Percentiles rank a stretch among this genome's conserved stretches.
phyloP scores from a whole-genome alignment of 2,888 invertebrate genomes.

The Nephrocerus scutellatus region DNA sequence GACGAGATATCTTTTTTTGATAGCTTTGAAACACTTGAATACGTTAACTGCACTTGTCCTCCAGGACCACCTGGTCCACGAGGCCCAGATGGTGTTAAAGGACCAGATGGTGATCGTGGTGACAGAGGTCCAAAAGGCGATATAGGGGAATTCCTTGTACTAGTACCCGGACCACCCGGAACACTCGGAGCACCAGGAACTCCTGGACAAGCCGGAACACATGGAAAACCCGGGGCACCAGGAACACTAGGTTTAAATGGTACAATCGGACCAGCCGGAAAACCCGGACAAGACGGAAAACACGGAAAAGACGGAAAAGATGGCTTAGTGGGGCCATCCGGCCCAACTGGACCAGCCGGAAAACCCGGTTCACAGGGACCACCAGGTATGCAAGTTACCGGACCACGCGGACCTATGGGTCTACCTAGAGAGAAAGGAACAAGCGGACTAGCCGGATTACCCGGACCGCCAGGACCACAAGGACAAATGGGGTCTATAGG shows the following conservation, averaged over 20 bases:
- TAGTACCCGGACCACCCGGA: constrained; percentile 63
- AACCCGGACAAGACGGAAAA: constrained; percentile 10
- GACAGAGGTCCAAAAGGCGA: too few species aligned
- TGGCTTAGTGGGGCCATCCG: constrained; percentile 28
- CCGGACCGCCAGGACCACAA: constrained; percentile 1
- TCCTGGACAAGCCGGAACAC: neutral
- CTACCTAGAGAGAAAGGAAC: neutral
- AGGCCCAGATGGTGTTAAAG: too few species aligned
- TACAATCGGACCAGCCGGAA: constrained; percentile 9
- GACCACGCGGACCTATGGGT: constrained; percentile 1
- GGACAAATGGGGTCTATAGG: neutral
- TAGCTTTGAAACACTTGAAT: too few species aligned
- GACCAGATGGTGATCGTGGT: too few species aligned
- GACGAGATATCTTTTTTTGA: too few species aligned
- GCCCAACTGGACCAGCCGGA: constrained; percentile 10
- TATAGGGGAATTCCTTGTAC: constrained; percentile 44
- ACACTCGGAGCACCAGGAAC: constrained; percentile 58
- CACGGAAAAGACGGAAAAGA: constrained; percentile 10
- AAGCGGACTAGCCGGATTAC: neutral
- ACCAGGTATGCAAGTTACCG: constrained; percentile 6
- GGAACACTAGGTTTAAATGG: constrained; percentile 6
- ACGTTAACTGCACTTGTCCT: too few species aligned
- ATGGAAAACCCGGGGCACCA: constrained; percentile 1
- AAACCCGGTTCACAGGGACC: constrained; percentile 8
- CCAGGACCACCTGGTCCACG: too few species aligned